Base-by-base conservation (phyloP, 2,797 vertebrate genomes). In the Alectoris magna region DNA sequence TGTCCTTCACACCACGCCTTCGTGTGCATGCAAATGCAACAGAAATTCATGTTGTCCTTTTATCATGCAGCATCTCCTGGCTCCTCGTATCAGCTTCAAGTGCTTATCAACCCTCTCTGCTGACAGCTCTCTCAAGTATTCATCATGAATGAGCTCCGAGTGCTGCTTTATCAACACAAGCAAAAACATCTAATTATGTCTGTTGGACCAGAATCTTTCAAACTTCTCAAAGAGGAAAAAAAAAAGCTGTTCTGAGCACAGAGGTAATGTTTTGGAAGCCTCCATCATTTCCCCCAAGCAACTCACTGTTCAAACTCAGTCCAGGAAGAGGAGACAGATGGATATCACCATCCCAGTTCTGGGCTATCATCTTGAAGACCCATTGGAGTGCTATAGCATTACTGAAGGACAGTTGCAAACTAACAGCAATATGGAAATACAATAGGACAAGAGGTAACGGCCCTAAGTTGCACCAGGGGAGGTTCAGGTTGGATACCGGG, bases 261-360 rank as follows among this genome's bases (percentile, higher is more conserved):
- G 74, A 85, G 19, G 29, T 26, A 71, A 80, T 1, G 3, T 11
- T 92, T 74, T 29, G 58, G 49, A 34, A 85, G 23, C 12, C 22
- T 84, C 62, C 44, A 83, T 83, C 69, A 48, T 71, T 21, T 49
- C 70, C 89, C 23, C 11, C 6, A 39, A 80, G 49, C 22, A 41
- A 31, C 11, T 6, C 0, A 0, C 0, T 0, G 4, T 67, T 75
- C 22, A 0, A 60, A 70, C 46, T 63, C 34, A 31, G 74, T 49
- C 23, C 38, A 31, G 5, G 14, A 55, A 55, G 55, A 87, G 67
- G 19, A 88, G 34, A 63, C 9, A 63, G 60, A n/a, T 34, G 27
- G 58, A 39, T 55, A 26, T 0, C 1, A 39, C 10, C 68, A 46
- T 21, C 12, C n/a, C 18, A 51, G 19, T 11, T 64, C 44, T 9